Evolutionary conservation across 2,797 vertebrate species (phyloP).

Genomic region (Epinephelus coioides): DNA sequence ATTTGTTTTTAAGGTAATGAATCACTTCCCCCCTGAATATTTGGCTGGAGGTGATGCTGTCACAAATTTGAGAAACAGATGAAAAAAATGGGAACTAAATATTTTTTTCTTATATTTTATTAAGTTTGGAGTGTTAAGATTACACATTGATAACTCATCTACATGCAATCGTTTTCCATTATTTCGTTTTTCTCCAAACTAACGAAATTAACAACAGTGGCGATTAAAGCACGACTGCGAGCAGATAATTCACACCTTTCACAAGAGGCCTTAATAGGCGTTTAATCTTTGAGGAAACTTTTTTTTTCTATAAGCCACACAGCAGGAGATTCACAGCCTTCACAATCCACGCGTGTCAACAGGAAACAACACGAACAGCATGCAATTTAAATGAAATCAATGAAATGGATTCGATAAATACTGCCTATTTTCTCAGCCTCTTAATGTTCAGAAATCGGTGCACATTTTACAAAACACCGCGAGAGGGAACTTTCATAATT

Average conservation of each 20-base stretch:
- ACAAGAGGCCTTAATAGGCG: constrained; percentile 63
- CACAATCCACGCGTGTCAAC: constrained; percentile 57
- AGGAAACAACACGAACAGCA: constrained; percentile 55
- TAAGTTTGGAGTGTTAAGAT: not conserved
- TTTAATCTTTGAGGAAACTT: constrained; percentile 47
- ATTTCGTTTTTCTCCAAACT: constrained; percentile 11
- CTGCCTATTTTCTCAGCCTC: constrained; percentile 54
- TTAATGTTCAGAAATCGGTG: constrained; percentile 44
- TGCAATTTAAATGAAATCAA: constrained; percentile 72
- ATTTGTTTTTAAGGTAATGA: constrained; percentile 8
- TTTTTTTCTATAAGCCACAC: not conserved
- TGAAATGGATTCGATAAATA: constrained; percentile 71
- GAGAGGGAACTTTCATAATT: constrained; percentile 55
- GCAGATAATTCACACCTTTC: constrained; percentile 35
- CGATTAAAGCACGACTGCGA: constrained; percentile 10
- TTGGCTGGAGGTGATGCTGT: not conserved
- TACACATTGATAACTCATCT: constrained; percentile 1
- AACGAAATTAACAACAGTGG: constrained; percentile 52
- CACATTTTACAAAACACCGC: constrained; percentile 47
- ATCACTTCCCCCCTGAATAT: constrained; percentile 14
- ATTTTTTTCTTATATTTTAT: constrained; percentile 11
- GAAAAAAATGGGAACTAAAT: constrained; percentile 29
- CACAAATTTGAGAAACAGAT: constrained; percentile 5
- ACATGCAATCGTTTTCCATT: not conserved
- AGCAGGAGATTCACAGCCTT: constrained; percentile 45